Base-by-base conservation (phyloP, 1,140 invertebrate genomes). In the Diorhabda carinulata region DNA sequence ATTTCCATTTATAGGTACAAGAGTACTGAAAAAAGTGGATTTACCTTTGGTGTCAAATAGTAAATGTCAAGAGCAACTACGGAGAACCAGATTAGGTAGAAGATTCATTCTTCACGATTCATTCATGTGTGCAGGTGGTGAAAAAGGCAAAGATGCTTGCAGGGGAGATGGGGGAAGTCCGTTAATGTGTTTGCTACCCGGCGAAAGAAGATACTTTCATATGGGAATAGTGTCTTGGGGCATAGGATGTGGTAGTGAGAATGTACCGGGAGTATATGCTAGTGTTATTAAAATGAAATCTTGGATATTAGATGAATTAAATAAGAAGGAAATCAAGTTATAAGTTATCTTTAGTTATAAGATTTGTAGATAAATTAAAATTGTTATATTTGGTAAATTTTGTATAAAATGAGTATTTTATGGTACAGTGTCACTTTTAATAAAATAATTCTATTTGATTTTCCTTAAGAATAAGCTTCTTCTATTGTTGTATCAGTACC, bases 141-240 rank as follows among this genome's bases (percentile, higher is more conserved):
- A 78, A 68, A 44, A 25, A 4, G 84, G 82, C 3, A 81, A 84
- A 77, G 91, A 93, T 75, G 90, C 91, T 2, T 93, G 91, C 76
- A 86, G 82, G 43, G 72, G 72, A 40, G 67, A 71, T 57, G 70
- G 69, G 57, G 72, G 72, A 61, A 69, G 72, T 58, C 72, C 72
- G 2, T 57, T 73, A 4, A 66, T 71, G 9, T 73, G 72, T 64
- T 61, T 66, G 10, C 40, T 63, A 60, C 43, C 42, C 4, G 44
- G 3, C 8, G 6, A 64, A 58, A 57, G 58, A 61, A 69, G 64
- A 57, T 64, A 65, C 3, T 60, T 57, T 43, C 10, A 69, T n/a
- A 56, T 66, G 2, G 89, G 89, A 3, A 86, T 91, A 6, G 86
- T 90, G 0, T 87, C 88, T 0, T 91, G 89, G 89, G 89, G 89